Evolutionary conservation across 2,888 invertebrate genomes (phyloP).

Genomic region (Chloromyia formosa): DNA sequence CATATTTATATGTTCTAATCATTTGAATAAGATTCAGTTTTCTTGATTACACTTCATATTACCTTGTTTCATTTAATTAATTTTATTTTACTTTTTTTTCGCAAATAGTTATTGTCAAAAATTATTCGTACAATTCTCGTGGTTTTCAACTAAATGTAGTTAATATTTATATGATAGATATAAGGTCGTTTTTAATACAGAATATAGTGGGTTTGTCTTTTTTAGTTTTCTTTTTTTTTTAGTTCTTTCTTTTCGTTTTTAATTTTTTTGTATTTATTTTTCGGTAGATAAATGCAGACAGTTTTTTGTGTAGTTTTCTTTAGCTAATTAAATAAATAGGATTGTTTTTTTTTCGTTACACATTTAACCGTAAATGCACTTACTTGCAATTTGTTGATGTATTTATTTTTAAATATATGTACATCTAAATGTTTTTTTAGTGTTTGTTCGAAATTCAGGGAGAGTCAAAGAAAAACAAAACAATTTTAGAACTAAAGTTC

Average conservation of each 20-base stretch:
- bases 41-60: background rate
- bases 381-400: conserved; percentile 1
- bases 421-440: background rate
- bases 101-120: conserved; percentile 53
- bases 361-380: background rate
- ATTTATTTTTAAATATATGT: background rate
- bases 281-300: conserved; percentile 3
- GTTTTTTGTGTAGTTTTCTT: background rate
- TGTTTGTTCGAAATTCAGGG: background rate
- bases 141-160: conserved; percentile 41
- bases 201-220: background rate
- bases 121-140: conserved; percentile 53
- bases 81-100: conserved; percentile 29
- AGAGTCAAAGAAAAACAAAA: too few relatives aligned
- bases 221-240: conserved; percentile 18
- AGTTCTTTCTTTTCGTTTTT: background rate
- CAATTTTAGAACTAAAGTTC: background rate
- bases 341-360: conserved; percentile 2
- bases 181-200: conserved; percentile 3
- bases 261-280: too few relatives aligned
- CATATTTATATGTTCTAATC: conserved; percentile 5
- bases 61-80: background rate
- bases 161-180: background rate
- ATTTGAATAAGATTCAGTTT: background rate
- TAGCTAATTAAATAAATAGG: background rate